Percentiles rank a stretch among this genome's conserved stretches.
These are phyloP conservation scores for Euwallacea fornicatus DNA, from an alignment of 1,140 invertebrate genomes.

Conservation along the genomic window DNA sequence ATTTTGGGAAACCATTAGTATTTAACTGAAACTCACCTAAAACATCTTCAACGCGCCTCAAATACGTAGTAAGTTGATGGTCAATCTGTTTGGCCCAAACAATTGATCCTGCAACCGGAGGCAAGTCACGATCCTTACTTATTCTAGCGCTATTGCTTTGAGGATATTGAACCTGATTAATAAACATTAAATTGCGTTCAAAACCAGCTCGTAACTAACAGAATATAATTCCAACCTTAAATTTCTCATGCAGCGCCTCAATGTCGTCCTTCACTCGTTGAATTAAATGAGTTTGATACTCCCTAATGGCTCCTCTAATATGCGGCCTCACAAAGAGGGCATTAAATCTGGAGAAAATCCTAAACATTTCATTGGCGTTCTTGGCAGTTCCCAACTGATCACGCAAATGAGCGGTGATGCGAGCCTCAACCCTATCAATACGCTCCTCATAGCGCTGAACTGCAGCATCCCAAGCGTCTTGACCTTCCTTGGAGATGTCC, in stretches of 20 bases:
- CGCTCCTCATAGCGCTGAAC: constrained; percentile 94
- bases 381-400: constrained; percentile 98
- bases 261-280: constrained; percentile 99
- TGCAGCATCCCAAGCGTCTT: constrained; percentile 96
- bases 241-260: constrained; percentile 96
- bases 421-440: constrained; percentile 95
- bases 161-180: constrained; percentile 79
- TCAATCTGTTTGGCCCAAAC: constrained; percentile 99
- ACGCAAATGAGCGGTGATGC: constrained; percentile 93
- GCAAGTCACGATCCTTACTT: constrained; percentile 89
- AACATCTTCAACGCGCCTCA: constrained; percentile 96
- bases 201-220: neutral
- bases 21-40: constrained; percentile 64
- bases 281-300: constrained; percentile 99
- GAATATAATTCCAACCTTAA: constrained; percentile 70
- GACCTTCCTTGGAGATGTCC: constrained; percentile 95
- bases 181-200: neutral
- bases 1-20: neutral
- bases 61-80: constrained; percentile 94
- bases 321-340: constrained; percentile 97
- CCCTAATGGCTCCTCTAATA: constrained; percentile 96
- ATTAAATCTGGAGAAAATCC: constrained; percentile 98
- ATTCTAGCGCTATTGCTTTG: constrained; percentile 90
- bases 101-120: constrained; percentile 95
- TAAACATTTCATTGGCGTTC: constrained; percentile 99